Evolutionary conservation across 2,888 invertebrate genomes (phyloP).

Genomic region (Machimus atricapillus): DNA sequence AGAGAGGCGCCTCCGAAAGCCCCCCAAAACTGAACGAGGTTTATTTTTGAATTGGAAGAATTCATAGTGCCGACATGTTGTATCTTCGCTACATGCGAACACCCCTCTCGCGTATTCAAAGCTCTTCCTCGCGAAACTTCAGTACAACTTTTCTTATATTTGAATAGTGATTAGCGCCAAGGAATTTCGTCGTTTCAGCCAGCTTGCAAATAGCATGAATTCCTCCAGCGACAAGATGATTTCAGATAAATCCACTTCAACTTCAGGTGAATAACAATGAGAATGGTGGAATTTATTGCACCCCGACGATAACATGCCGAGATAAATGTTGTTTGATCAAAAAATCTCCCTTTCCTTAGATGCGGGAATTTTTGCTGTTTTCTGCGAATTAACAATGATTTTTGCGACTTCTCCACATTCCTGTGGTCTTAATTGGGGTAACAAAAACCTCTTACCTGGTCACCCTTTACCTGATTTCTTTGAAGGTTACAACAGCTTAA

Average conservation of each 20-base stretch:
- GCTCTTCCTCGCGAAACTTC: background rate
- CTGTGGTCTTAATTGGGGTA: background rate
- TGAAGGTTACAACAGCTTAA: background rate
- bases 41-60: constrained; percentile 16
- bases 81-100: background rate
- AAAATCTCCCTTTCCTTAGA: background rate
- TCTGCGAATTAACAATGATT: background rate
- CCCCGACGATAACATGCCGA: background rate
- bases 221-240: background rate
- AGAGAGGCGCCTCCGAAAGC: background rate
- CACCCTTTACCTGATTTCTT: background rate
- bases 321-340: background rate
- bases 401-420: background rate
- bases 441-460: background rate
- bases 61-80: background rate
- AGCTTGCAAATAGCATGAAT: background rate
- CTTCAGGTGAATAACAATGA: constrained; percentile 13
- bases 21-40: background rate
- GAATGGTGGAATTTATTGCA: constrained; percentile 10
- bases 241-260: constrained; percentile 16
- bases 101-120: background rate
- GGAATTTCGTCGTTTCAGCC: background rate
- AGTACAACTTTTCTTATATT: background rate
- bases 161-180: background rate
- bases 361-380: background rate